Conservation (phyloP, 2,888 invertebrate species). For the Rhagonycha fulva region DNA sequence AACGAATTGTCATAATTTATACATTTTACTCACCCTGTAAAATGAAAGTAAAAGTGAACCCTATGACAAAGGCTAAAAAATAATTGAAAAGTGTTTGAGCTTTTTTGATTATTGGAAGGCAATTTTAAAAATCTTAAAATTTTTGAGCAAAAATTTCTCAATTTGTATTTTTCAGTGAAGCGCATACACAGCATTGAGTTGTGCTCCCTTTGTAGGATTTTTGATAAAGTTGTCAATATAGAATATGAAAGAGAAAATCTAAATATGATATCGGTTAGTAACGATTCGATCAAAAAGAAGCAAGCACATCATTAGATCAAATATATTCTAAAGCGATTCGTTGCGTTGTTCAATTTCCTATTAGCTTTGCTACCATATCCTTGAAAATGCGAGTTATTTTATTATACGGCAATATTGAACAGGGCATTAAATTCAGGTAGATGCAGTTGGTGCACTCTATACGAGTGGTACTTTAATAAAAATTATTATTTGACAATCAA, state of each 20-base stretch:
- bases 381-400: constrained; percentile 20
- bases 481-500: neutral
- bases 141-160: neutral
- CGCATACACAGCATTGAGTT: neutral
- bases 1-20: too few species aligned
- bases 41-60: too few species aligned
- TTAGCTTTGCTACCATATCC: constrained; percentile 1
- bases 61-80: too few species aligned
- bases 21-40: too few species aligned
- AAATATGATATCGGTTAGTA: constrained; percentile 20
- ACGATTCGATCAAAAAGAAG: constrained; percentile 22
- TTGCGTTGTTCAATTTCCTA: constrained; percentile 23
- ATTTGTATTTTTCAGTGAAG: neutral
- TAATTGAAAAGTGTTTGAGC: too few species aligned
- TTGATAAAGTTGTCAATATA: constrained; percentile 12
- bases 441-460: constrained; percentile 7
- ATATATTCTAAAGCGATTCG: constrained; percentile 10
- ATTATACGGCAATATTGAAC: constrained; percentile 4
- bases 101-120: neutral
- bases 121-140: neutral
- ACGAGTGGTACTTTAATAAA: neutral
- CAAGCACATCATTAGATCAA: constrained; percentile 19
- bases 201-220: constrained; percentile 9
- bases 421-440: constrained; percentile 8
- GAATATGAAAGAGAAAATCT: constrained; percentile 11